Evolutionary conservation across 2,113 vertebrate genomes (phyloP).

Genomic region (Eudyptes chrysolophus): DNA sequence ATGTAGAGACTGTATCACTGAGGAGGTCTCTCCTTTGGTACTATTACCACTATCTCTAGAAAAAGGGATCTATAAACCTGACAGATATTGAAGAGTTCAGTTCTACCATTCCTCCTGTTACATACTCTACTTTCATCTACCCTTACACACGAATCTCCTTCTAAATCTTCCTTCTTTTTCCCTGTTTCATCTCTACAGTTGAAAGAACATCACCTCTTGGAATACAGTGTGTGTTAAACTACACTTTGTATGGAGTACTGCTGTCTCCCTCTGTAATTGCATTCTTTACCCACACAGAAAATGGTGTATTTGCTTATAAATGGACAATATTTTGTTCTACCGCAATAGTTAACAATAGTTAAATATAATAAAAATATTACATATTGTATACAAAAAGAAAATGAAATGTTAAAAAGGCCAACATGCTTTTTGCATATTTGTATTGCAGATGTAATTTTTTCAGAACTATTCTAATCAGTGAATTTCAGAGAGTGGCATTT

Average conservation of each 20-base stretch:
- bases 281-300: background rate
- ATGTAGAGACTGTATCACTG: background rate
- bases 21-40: background rate
- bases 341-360: background rate
- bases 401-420: background rate
- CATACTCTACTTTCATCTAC: background rate
- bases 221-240: background rate
- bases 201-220: background rate
- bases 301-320: background rate
- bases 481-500: background rate
- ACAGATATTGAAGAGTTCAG: background rate
- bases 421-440: background rate
- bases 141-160: background rate
- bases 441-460: background rate
- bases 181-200: background rate
- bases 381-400: background rate
- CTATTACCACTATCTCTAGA: background rate
- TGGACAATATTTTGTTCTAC: background rate
- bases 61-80: background rate
- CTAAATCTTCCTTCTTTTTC: background rate
- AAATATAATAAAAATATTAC: background rate
- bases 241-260: background rate
- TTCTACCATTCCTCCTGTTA: background rate
- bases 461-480: background rate
- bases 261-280: background rate